phyloP scores from a whole-genome alignment of 30 jellyfish, hydroid and myxozoan species.

The Chrysaora quinquecirrha region DNA sequence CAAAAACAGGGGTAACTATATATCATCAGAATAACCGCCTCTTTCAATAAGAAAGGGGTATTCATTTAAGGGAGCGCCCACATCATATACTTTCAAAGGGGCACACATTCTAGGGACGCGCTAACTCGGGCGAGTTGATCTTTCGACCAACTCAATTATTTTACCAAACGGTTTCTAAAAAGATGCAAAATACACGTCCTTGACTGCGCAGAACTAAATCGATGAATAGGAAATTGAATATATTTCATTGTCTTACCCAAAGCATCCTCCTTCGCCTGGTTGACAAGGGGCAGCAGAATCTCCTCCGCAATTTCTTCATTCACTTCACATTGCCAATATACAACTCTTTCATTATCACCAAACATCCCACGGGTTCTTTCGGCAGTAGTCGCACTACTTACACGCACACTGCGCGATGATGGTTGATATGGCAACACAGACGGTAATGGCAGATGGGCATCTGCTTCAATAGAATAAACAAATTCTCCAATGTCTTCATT shows the following conservation, averaged over 20 bases:
- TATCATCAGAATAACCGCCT: no score
- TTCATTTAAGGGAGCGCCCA: no score
- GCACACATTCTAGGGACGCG: no score
- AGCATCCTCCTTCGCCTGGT: conserved; percentile 85
- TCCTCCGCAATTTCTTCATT: conserved; percentile 69
- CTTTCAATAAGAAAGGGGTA: no score
- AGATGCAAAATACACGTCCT: no score
- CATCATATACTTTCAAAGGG: no score
- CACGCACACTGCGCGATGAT: conserved; percentile 56
- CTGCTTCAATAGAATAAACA: conserved; percentile 89
- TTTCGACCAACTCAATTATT: no score
- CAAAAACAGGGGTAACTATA: no score
- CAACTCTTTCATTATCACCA: conserved; percentile 65
- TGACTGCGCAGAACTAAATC: no score
- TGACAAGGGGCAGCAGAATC: conserved; percentile 58
- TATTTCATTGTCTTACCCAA: conserved; percentile 85
- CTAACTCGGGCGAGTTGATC: no score
- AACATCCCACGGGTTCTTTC: conserved; percentile 67
- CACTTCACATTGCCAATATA: conserved; percentile 92
- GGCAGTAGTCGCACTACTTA: conserved; percentile 69
- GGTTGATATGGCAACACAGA: conserved; percentile 71
- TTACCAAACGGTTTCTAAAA: no score
- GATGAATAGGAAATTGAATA: no score
- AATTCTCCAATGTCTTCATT: conserved; percentile 90
- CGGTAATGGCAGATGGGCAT: conserved; percentile 80